Evolutionary conservation across 2,888 invertebrate genomes (phyloP).

Genomic region (Chrysina gloriosa): DNA sequence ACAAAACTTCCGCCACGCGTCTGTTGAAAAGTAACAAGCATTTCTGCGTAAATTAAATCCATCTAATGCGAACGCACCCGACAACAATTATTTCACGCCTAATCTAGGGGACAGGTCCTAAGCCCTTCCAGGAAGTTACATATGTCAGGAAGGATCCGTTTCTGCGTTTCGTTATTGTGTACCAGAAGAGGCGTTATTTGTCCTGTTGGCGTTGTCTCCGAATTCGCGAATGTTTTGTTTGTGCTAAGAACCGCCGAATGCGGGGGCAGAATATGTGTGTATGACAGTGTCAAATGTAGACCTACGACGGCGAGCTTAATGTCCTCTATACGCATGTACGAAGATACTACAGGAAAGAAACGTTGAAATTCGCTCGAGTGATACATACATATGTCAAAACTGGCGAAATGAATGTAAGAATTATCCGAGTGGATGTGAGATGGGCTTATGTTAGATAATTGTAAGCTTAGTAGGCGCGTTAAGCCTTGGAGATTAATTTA

Average conservation of each 20-base stretch:
- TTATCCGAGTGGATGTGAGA: not conserved
- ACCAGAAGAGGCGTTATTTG: conserved; percentile 4
- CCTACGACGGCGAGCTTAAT: not conserved
- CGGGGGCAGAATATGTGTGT: not conserved
- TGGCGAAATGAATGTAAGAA: too few species aligned
- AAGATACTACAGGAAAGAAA: not conserved
- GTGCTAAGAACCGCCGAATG: not conserved
- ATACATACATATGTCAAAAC: not conserved
- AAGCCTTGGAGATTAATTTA: too few species aligned
- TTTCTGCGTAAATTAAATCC: not conserved
- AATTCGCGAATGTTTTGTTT: too few species aligned
- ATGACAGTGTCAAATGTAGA: conserved; percentile 14
- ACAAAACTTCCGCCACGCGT: not conserved
- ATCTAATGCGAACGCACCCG: not conserved
- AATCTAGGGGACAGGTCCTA: not conserved
- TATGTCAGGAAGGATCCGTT: conserved; percentile 12
- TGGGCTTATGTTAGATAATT: not conserved
- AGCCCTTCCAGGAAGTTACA: not conserved
- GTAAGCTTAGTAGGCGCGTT: too few species aligned
- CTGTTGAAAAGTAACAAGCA: not conserved
- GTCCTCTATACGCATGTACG: not conserved
- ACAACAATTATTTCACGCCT: conserved; percentile 7
- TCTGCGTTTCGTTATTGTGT: conserved; percentile 7
- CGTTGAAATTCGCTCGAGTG: not conserved
- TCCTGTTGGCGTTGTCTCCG: not conserved